Conservation (phyloP, 2,113 vertebrate genomes). For the Felis catus region DNA sequence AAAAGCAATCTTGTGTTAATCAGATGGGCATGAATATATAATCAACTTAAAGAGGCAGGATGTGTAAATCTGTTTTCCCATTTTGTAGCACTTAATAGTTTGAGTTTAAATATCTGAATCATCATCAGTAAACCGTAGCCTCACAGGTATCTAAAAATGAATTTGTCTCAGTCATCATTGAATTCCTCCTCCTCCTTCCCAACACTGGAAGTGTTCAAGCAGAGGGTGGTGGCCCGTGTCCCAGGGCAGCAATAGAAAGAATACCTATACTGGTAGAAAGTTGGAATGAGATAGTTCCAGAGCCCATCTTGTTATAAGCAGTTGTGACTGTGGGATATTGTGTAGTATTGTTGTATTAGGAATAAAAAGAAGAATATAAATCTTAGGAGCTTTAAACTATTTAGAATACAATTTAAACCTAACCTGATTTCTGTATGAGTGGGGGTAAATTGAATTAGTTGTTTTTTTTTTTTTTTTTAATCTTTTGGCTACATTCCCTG, state of each 20-base stretch:
- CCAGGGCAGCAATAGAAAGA: background rate
- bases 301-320: background rate
- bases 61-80: background rate
- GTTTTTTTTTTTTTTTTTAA: background rate
- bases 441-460: conserved; percentile 65
- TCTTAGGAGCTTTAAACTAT: conserved; percentile 45
- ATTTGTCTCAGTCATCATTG: background rate
- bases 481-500: conserved; percentile 65
- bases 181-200: background rate
- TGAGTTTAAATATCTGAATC: background rate
- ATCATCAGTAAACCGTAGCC: background rate
- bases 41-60: background rate
- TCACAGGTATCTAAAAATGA: background rate
- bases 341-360: background rate
- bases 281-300: background rate
- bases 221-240: background rate
- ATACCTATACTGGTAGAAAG: background rate
- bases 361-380: conserved; percentile 19
- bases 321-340: background rate
- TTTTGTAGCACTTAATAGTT: background rate
- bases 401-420: conserved; percentile 49
- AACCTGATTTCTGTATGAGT: conserved; percentile 62
- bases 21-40: background rate
- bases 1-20: background rate
- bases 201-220: background rate